phyloP scores from a whole-genome alignment of 2,888 invertebrate species.

The Callosobruchus maculatus region DNA sequence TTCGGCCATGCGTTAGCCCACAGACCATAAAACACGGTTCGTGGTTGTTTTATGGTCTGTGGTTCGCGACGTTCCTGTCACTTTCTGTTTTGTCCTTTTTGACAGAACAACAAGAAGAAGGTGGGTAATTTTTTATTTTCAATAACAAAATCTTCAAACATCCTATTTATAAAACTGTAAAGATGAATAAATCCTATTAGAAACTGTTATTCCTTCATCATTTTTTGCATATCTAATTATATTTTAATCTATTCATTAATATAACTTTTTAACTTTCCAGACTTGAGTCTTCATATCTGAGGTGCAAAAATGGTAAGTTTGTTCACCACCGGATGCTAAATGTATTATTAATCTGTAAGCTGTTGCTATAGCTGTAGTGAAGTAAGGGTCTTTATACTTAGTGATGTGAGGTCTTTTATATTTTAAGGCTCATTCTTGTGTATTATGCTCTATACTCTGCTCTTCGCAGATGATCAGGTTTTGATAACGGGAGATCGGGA shows the following conservation, averaged over 20 bases:
- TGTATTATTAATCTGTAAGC: too few species aligned
- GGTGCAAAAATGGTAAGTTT: neutral
- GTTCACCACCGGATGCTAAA: too few species aligned
- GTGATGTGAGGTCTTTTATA: too few species aligned
- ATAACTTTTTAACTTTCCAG: neutral
- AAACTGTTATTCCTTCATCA: neutral
- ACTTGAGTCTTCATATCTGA: neutral
- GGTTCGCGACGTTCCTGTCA: neutral
- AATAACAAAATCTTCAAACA: constrained; percentile 6
- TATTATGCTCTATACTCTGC: too few species aligned
- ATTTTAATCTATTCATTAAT: neutral
- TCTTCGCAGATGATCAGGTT: too few species aligned
- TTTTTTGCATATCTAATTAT: neutral
- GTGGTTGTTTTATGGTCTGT: too few species aligned
- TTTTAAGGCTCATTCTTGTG: too few species aligned
- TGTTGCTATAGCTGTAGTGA: too few species aligned
- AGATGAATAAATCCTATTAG: neutral
- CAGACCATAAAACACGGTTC: too few species aligned
- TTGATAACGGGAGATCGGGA: too few species aligned
- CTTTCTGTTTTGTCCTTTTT: neutral
- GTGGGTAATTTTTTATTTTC: constrained; percentile 2
- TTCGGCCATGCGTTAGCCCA: too few species aligned
- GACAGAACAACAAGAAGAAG: constrained; percentile 7
- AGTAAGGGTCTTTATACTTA: too few species aligned
- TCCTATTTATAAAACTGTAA: neutral